Conservation (phyloP, 2,797 vertebrate species). For the Microchirus variegatus region DNA sequence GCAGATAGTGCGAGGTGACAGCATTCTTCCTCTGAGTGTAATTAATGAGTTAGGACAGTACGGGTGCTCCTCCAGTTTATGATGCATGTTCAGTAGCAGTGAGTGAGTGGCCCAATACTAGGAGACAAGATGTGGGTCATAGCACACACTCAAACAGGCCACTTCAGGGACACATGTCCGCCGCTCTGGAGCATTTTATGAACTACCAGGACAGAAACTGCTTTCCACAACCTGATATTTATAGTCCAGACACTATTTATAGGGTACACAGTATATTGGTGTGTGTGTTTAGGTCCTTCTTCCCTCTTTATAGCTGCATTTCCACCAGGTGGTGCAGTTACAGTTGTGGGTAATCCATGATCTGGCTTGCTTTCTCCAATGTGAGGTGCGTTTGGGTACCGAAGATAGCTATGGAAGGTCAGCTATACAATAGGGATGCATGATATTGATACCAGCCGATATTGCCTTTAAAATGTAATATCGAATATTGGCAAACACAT, state of each 20-base stretch:
- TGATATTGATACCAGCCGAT: no score
- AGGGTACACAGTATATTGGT: no score
- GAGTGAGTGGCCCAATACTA: constrained; percentile 61
- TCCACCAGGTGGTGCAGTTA: no score
- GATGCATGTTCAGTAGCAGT: constrained; percentile 40
- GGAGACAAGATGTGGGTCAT: constrained; percentile 68
- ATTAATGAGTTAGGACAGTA: constrained; percentile 46
- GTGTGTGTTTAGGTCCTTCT: no score
- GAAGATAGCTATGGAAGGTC: no score
- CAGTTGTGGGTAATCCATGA: no score
- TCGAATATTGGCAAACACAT: no score
- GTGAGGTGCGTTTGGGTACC: no score
- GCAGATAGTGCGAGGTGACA: constrained; percentile 13
- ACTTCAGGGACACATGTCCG: constrained; percentile 71
- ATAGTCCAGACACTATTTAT: constrained; percentile 57
- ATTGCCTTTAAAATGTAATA: no score
- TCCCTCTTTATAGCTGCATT: no score
- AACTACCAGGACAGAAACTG: constrained; percentile 73
- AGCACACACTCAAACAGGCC: constrained; percentile 59
- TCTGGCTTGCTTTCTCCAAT: no score
- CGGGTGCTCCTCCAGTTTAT: constrained; percentile 52
- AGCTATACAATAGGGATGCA: no score
- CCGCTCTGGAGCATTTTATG: constrained; percentile 72
- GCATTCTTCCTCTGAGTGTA: constrained; percentile 41
- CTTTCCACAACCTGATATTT: constrained; percentile 70